Evolutionary conservation across 1,140 invertebrate genomes (phyloP).

Genomic region (Neodiprion fabricii): DNA sequence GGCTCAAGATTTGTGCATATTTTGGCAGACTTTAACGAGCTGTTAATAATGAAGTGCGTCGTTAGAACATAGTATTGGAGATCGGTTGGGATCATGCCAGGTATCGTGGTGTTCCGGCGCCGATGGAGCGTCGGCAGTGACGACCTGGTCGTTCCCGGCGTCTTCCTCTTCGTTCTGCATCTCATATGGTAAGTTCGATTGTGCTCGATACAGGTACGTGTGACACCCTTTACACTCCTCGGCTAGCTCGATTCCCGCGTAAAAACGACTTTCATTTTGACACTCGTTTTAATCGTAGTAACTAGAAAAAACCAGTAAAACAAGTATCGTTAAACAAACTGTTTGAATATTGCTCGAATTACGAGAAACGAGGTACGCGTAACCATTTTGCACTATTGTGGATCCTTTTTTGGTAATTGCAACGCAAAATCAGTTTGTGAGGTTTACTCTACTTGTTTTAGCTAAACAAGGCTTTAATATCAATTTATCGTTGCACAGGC

Average conservation of each 20-base stretch:
- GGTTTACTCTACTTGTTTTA: too few species aligned
- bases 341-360: too few species aligned
- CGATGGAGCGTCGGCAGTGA: constrained; percentile 90
- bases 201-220: neutral
- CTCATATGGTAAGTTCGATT: constrained; percentile 75
- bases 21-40: constrained; percentile 1
- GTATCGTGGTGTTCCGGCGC: constrained; percentile 82
- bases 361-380: too few species aligned
- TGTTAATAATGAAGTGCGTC: constrained; percentile 13
- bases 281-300: too few species aligned
- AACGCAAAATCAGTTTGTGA: too few species aligned
- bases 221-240: constrained; percentile 12
- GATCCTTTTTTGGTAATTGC: too few species aligned
- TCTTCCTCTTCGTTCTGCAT: constrained; percentile 78
- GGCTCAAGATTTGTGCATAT: neutral
- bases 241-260: neutral
- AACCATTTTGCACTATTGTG: too few species aligned
- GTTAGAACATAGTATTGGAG: constrained; percentile 21
- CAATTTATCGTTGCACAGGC: too few species aligned
- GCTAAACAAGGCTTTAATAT: too few species aligned
- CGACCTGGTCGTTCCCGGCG: constrained; percentile 85
- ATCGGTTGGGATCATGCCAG: constrained; percentile 72
- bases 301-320: too few species aligned
- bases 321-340: too few species aligned
- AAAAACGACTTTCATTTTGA: too few species aligned